Evolutionary conservation across 2,113 vertebrate genomes (phyloP), one percentile per base, ranked within the genome.

Genomic region (Sialia sialis): DNA sequence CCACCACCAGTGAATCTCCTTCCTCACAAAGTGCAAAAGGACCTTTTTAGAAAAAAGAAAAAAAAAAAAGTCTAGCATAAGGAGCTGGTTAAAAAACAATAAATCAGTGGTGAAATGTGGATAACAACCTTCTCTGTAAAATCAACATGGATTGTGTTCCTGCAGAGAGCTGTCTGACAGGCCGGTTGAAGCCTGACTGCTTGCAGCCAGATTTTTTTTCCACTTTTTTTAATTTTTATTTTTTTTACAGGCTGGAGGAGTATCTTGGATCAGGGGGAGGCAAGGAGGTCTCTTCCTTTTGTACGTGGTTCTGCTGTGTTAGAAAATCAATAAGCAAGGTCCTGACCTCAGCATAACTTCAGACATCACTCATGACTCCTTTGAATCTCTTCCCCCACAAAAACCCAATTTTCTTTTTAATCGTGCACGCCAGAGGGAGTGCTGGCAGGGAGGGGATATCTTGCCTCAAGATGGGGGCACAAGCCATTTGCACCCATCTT

Each of bases 71-170:
- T 60, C 95, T 72, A 93, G 95, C 98, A 98, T 98, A 98, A 98
- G 98, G 98, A 98, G 97, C 98, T 98, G 98, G 98, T 98, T 98
- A 98, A 98, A 98, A 98, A 97, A 96, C 98, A 98, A 98, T 98
- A 98, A 98, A 98, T 98, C 98, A 98, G 97, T 97, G 97, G 96
- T 98, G 98, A 98, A 98, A 98, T 98, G 97, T 98, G 98, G 98
- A 98, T 98, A 98, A 98, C 98, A 98, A 98, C 98, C 97, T 98
- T 97, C 98, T 98, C 98, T 95, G 98, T 98, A 98, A 98, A 98
- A 98, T 98, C 98, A 98, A 98, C 98, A 98, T 97, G 97, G 98
- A 97, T 98, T 98, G 97, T 96, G 97, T 97, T 98, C 97, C 97
- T 97, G 98, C 97, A 95, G 98, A 98, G 97, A 98, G 97, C 95